These are phyloP conservation scores for Hystrix brachyura DNA, from an alignment of 2,113 vertebrate species.

Conservation along the genomic window DNA sequence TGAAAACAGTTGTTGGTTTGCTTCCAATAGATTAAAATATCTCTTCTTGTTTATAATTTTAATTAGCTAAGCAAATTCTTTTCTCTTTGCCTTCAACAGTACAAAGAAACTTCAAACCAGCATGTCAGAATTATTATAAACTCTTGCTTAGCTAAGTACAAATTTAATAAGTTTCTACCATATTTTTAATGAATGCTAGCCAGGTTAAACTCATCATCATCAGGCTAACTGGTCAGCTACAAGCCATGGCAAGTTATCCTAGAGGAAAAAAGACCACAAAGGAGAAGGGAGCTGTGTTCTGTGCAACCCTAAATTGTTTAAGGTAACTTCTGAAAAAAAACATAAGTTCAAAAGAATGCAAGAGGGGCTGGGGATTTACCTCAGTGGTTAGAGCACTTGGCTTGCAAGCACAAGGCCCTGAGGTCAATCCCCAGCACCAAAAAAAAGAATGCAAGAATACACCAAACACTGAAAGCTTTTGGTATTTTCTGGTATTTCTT, in stretches of 20 bases:
- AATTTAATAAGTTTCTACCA: conserved; percentile 43
- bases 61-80: conserved; percentile 75
- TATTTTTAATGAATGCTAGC: conserved; percentile 41
- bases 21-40: conserved; percentile 62
- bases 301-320: background rate
- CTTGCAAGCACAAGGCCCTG: too few species aligned
- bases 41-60: conserved; percentile 61
- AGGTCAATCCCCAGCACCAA: too few species aligned
- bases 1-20: conserved; percentile 61
- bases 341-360: background rate
- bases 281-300: background rate
- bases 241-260: background rate
- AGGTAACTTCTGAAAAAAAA: background rate
- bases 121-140: conserved; percentile 57
- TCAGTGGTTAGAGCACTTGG: too few species aligned
- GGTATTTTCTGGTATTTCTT: background rate
- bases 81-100: conserved; percentile 53
- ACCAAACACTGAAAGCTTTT: background rate
- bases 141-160: conserved; percentile 59
- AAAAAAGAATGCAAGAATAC: background rate
- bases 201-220: background rate
- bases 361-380: background rate
- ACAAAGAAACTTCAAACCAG: conserved; percentile 63
- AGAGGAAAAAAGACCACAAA: background rate
- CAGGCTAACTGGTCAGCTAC: background rate